Evolutionary conservation across 1,140 invertebrate genomes (phyloP).

Genomic region (Leptonema lineaticorne): DNA sequence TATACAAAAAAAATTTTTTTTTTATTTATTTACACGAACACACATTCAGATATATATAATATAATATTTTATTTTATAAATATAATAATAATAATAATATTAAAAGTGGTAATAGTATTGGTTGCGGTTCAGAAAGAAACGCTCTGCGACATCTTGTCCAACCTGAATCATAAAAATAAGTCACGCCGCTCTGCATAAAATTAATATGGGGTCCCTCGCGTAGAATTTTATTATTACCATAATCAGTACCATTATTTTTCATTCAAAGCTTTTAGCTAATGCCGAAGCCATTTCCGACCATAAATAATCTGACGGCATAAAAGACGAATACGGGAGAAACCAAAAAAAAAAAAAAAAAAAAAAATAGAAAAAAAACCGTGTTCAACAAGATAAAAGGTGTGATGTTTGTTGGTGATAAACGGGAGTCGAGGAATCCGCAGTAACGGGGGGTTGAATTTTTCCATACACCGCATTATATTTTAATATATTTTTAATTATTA

Average conservation of each 20-base stretch:
- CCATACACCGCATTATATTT: constrained; percentile 11
- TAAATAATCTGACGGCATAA: constrained; percentile 37
- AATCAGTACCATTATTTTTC: constrained; percentile 43
- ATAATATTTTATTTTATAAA: no score
- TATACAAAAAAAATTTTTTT: no score
- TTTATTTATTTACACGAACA: no score
- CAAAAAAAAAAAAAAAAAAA: no score
- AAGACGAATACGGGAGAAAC: constrained; percentile 33
- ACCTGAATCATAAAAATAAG: constrained; percentile 42
- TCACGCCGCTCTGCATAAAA: constrained; percentile 41
- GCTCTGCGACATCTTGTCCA: constrained; percentile 36
- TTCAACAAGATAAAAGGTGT: constrained; percentile 42
- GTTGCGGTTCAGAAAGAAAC: neutral
- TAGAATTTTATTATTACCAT: constrained; percentile 41
- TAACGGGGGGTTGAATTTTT: constrained; percentile 16
- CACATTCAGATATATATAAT: no score
- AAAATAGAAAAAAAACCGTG: no score
- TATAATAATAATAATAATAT: no score
- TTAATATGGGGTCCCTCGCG: constrained; percentile 39
- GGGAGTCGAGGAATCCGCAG: constrained; percentile 40
- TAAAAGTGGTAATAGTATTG: constrained; percentile 15
- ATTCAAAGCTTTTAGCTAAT: constrained; percentile 42
- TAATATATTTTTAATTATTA: neutral
- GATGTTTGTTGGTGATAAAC: constrained; percentile 42
- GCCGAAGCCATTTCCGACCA: constrained; percentile 42